Evolutionary conservation across 2,113 vertebrate genomes (phyloP).

Genomic region (Thamnaconus septentrionalis): DNA sequence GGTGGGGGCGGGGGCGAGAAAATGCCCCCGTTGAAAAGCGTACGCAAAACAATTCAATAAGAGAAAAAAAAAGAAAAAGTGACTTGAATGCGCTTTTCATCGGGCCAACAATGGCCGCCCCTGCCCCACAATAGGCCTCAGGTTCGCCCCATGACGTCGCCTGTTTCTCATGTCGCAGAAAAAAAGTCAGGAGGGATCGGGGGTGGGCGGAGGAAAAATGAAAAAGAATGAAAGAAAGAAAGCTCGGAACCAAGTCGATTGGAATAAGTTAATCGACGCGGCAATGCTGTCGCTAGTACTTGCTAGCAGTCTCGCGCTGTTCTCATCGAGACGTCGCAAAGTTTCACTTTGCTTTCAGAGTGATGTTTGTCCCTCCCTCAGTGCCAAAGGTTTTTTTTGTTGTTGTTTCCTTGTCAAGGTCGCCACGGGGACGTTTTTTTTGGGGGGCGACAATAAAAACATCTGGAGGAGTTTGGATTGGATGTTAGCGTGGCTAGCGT

Average conservation of each 20-base stretch:
- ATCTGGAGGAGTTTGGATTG: background rate
- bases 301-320: too few relatives aligned
- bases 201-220: background rate
- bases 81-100: conserved; percentile 81
- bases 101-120: conserved; percentile 64
- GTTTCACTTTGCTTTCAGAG: too few relatives aligned
- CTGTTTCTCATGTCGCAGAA: conserved; percentile 68
- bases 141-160: conserved; percentile 71
- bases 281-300: conserved; percentile 1
- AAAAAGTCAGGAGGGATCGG: too few relatives aligned
- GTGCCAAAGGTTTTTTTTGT: too few relatives aligned
- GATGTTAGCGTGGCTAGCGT: too few relatives aligned
- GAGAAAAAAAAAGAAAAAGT: conserved; percentile 52
- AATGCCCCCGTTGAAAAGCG: conserved; percentile 70
- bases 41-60: conserved; percentile 79
- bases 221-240: conserved; percentile 4
- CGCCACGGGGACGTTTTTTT: background rate
- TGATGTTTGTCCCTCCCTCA: background rate
- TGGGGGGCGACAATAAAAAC: conserved; percentile 4
- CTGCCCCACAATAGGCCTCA: conserved; percentile 65
- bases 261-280: conserved; percentile 56
- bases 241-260: conserved; percentile 40
- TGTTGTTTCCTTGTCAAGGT: too few relatives aligned
- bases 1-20: conserved; percentile 58
- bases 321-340: too few relatives aligned